A percentile compares a stretch with the other conserved stretches of the same genome.
Evolutionary conservation across 2,797 vertebrate species (phyloP).

Genomic region (Siniperca scherzeri): DNA sequence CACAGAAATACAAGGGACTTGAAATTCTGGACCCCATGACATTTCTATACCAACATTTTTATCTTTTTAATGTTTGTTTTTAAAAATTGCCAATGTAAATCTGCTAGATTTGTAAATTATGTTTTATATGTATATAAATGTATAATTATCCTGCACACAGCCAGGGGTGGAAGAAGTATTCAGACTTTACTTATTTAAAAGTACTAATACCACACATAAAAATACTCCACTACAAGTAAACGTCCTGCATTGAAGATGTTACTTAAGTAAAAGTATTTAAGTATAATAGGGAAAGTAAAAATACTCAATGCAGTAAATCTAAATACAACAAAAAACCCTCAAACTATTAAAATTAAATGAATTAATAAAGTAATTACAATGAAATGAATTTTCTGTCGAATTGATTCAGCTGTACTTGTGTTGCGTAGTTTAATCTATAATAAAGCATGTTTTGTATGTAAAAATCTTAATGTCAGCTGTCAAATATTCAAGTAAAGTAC

Average conservation of each 20-base stretch:
- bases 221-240: neutral
- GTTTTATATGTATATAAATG: neutral
- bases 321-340: neutral
- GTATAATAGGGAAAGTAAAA: neutral
- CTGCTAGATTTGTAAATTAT: neutral
- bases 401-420: too few relatives aligned
- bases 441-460: too few relatives aligned
- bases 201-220: neutral
- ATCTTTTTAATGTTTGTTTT: neutral
- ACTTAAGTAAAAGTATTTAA: neutral
- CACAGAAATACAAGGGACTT: slow-evolving; percentile 26
- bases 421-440: too few relatives aligned
- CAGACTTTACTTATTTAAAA: neutral
- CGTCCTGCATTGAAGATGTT: neutral
- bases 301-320: neutral
- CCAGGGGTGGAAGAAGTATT: neutral
- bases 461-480: too few relatives aligned
- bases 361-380: neutral
- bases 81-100: slow-evolving; percentile 2
- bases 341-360: neutral
- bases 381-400: too few relatives aligned
- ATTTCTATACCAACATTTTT: neutral
- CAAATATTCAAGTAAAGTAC: too few relatives aligned
- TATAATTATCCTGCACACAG: neutral
- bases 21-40: neutral